Evolutionary conservation across 2,113 vertebrate species (phyloP).

Genomic region (Aphelocoma coerulescens): DNA sequence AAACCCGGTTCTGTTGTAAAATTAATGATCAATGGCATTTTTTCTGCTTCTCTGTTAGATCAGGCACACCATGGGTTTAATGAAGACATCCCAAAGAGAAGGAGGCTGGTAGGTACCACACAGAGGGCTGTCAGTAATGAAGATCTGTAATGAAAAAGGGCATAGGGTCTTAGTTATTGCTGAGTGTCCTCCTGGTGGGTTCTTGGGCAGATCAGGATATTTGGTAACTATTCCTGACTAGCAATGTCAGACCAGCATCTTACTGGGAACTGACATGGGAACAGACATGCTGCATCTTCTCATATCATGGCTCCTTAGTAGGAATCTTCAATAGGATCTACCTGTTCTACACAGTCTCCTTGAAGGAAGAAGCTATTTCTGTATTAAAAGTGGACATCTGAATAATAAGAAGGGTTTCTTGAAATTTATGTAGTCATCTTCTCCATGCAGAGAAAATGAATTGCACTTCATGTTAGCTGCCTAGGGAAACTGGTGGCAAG

Average conservation of each 20-base stretch:
- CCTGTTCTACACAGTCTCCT: background rate
- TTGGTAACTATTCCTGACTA: background rate
- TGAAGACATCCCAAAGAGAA: background rate
- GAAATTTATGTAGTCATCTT: background rate
- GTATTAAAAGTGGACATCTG: background rate
- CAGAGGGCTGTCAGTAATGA: rapidly evolving
- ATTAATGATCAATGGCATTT: background rate
- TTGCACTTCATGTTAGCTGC: background rate
- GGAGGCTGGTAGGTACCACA: too few species aligned
- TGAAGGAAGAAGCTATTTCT: background rate
- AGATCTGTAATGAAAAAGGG: background rate
- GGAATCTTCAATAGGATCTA: background rate
- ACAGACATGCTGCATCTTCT: background rate
- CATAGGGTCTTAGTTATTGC: background rate
- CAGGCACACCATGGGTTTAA: background rate
- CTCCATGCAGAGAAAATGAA: background rate
- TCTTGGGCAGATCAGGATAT: background rate
- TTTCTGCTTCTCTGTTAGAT: background rate
- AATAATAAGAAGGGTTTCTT: background rate
- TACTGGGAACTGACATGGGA: background rate
- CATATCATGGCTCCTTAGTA: background rate
- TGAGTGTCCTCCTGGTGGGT: background rate
- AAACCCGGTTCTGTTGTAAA: background rate
- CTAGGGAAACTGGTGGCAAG: background rate
- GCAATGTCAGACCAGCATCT: background rate